Evolutionary conservation across 2,113 vertebrate species (phyloP).

Genomic region (Rallus limicola): DNA sequence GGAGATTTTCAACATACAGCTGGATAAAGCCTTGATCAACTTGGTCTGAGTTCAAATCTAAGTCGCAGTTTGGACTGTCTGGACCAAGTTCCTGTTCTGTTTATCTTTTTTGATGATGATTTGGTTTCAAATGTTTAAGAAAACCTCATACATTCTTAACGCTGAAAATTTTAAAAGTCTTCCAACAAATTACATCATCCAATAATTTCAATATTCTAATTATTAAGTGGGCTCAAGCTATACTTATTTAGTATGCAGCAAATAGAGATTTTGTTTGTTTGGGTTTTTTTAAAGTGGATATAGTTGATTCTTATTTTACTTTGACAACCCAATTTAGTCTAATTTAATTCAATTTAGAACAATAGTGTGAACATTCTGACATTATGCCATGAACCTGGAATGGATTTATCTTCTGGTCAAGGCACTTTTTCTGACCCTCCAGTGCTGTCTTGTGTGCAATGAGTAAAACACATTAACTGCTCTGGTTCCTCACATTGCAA

Average conservation of each 20-base stretch:
- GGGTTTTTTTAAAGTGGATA: no score
- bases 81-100: background rate
- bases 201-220: background rate
- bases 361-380: background rate
- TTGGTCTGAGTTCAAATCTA: background rate
- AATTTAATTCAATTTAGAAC: background rate
- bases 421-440: background rate
- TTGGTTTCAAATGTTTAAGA: background rate
- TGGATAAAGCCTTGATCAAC: background rate
- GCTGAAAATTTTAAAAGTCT: background rate
- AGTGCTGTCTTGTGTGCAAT: background rate
- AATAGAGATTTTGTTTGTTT: no score
- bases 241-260: background rate
- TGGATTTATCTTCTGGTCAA: background rate
- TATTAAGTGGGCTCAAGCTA: background rate
- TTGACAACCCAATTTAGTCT: background rate
- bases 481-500: background rate
- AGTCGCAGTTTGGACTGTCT: background rate
- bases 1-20: background rate
- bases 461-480: background rate
- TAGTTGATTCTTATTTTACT: background rate
- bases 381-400: accelerated
- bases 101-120: background rate
- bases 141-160: background rate
- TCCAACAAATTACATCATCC: background rate